A percentile compares a stretch with the other conserved stretches of the same genome.
Conservation (phyloP, 2,797 vertebrate species). For the Sebastes minor region DNA sequence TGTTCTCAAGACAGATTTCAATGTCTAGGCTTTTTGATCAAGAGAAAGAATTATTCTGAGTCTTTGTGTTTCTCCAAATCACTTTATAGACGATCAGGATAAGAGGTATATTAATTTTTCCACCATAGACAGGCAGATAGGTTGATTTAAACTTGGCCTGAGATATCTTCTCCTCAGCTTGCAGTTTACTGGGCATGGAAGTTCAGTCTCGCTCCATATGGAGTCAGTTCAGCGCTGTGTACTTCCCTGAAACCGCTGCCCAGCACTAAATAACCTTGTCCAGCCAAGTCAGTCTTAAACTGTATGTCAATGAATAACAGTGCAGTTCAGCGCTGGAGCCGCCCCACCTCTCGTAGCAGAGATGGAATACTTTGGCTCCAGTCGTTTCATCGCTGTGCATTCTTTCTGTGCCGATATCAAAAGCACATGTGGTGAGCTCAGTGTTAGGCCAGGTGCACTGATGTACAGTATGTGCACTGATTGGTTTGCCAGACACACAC, state of each 20-base stretch:
- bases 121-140: neutral
- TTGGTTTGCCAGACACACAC: slow-evolving; percentile 28
- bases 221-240: slow-evolving; percentile 21
- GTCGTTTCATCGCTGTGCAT: slow-evolving; percentile 39
- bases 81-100: neutral
- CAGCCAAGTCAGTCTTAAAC: slow-evolving; percentile 34
- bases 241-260: slow-evolving; percentile 21
- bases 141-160: slow-evolving; percentile 10
- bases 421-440: slow-evolving; percentile 70
- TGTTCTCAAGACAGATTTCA: neutral
- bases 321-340: neutral
- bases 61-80: neutral
- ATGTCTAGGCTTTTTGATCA: neutral
- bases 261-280: slow-evolving; percentile 44
- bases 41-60: neutral
- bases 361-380: slow-evolving; percentile 38
- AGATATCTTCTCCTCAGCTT: slow-evolving; percentile 20
- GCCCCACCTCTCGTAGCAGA: slow-evolving; percentile 18
- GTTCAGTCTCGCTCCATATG: slow-evolving; percentile 26
- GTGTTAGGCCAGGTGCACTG: slow-evolving; percentile 49
- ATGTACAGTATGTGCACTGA: slow-evolving; percentile 21
- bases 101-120: slow-evolving; percentile 3
- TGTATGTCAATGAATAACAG: slow-evolving; percentile 27
- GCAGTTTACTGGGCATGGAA: slow-evolving; percentile 46
- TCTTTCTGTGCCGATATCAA: slow-evolving; percentile 54